Evolutionary conservation across 2,797 vertebrate genomes (phyloP), one percentile per base, ranked within the genome.

Genomic region (Lateolabrax maculatus): DNA sequence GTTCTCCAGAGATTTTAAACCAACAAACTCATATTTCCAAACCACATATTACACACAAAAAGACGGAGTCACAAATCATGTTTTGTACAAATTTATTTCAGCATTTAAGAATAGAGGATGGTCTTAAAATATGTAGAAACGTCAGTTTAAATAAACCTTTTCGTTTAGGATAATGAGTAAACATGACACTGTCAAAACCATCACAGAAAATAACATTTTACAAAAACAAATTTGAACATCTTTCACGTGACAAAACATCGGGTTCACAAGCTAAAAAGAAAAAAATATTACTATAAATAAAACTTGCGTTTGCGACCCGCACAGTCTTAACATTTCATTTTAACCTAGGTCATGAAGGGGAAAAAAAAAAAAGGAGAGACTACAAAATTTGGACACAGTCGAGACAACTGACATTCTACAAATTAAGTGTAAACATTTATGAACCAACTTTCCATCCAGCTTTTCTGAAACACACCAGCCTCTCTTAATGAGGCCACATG

Each of bases 281-380:
- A 72, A 60, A 71, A 79, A 94, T 90, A 86, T 92, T 95, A 93
- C 97, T 98, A 99, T 99, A 99, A 99, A 99, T 96, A 95, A 96
- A 96, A 95, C 88, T 86, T 94, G 96, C 93, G 91, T 96, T 96
- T 96, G 96, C 96, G 94, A 96, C 96, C 96, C 94, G 96, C 96
- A 97, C 96, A 96, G 95, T 94, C 95, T 94, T 94, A 91, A 93
- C 87, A 93, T 93, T 92, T 94, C 84, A 90, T 91, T 91, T 89
- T 84, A 94, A 94, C 87, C 92, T 94, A 94, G 67, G 51, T 86
- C 66, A 79, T 83, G 87, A 85, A 58, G 77, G 84, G 75, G 46
- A 68, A 69, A 89, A 46, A 84, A 60, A n/a, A 66, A 56, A 53
- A 31, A 71, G 21, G 27, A 71, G 88, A 92, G 76, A 85, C 92